Percentiles rank a stretch among this genome's conserved stretches.
phyloP scores from a whole-genome alignment of 64 coral and sea anemone genomes.

The Pocillopora damicornis region DNA sequence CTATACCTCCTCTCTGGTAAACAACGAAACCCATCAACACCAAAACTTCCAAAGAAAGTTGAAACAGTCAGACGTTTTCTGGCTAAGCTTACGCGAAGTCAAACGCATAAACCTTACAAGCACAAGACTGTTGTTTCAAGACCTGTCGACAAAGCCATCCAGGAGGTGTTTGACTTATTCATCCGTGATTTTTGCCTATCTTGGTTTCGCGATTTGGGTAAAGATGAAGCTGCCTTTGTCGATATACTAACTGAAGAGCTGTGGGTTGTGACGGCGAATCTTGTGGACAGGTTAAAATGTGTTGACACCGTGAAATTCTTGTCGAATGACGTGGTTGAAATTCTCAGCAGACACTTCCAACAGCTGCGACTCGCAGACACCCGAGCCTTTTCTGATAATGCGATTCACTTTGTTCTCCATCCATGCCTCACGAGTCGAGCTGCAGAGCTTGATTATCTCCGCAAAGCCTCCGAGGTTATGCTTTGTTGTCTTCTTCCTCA shows the following conservation, averaged over 20 bases:
- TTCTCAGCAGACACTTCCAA: conserved; percentile 91
- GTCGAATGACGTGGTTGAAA: conserved; percentile 90
- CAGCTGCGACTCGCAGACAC: conserved; percentile 84
- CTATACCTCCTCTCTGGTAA: conserved; percentile 77
- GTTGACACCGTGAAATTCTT: conserved; percentile 93
- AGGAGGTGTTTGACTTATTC: conserved; percentile 94
- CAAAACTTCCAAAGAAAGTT: conserved; percentile 54
- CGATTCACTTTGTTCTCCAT: conserved; percentile 83
- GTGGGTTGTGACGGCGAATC: conserved; percentile 61
- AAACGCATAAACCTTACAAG: conserved; percentile 72
- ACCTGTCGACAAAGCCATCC: conserved; percentile 91
- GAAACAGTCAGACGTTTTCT: conserved; percentile 60
- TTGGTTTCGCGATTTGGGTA: conserved; percentile 88
- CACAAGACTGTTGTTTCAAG: conserved; percentile 82
- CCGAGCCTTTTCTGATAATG: conserved; percentile 63
- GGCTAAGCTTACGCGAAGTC: conserved; percentile 59
- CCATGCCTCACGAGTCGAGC: conserved; percentile 66
- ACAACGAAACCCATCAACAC: conserved; percentile 61
- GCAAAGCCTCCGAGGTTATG: conserved; percentile 74
- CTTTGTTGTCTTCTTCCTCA: conserved; percentile 74
- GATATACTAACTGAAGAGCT: conserved; percentile 90
- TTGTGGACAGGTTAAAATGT: conserved; percentile 65
- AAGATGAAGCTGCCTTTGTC: conserved; percentile 87
- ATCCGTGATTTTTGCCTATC: conserved; percentile 97
- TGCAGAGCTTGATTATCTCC: conserved; percentile 81